Evolutionary conservation across 2,797 vertebrate genomes (phyloP), one percentile per base, ranked within the genome.

Genomic region (Onychomys torridus): DNA sequence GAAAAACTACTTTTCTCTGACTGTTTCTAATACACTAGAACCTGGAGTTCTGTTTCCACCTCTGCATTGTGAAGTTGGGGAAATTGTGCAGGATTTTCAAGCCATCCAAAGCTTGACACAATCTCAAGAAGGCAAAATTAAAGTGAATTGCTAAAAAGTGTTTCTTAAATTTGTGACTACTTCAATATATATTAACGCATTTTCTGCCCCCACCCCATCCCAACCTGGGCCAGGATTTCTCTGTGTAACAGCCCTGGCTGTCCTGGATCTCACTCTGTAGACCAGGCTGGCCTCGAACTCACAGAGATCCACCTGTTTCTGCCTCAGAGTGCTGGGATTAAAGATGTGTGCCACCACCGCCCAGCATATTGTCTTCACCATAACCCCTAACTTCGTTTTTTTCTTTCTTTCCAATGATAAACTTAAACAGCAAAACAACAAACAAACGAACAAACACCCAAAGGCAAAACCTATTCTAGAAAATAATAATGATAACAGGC

Each of bases 1-100:
- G 21, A 23, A 94, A 84, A 46, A 13, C 23, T 57, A 34, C 81
- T 88, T 97, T 96, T 89, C 96, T 93, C 90, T 88, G 55, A 82
- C 32, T 95, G 77, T 93, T 97, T 95, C 92, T 97, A 92, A 93
- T 73, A 65, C 94, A 81, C 96, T 96, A 59, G 76, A 91, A 96
- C 77, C 93, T 96, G 71, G 84, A 52, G 59, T 9, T 92, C 87
- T 87, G 65, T 49, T 89, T 90, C 79, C 65, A 46, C 86, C 59
- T 77, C 65, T 34, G 65, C 71, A 59, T 29, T 93, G 89, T 86
- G 83, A 89, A 61, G 34, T 57, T 75, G 77, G 37, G 43, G 55
- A 40, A 71, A 73, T 93, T 49, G 32, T 86, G n/a, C 75, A 75
- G 46, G 40, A 49, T 55, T 73, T 77, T 40, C 46, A 61, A 78